Evolutionary conservation across 53 echinoderm and acorn worm genomes (phyloP).

Genomic region (Arbacia lixula): DNA sequence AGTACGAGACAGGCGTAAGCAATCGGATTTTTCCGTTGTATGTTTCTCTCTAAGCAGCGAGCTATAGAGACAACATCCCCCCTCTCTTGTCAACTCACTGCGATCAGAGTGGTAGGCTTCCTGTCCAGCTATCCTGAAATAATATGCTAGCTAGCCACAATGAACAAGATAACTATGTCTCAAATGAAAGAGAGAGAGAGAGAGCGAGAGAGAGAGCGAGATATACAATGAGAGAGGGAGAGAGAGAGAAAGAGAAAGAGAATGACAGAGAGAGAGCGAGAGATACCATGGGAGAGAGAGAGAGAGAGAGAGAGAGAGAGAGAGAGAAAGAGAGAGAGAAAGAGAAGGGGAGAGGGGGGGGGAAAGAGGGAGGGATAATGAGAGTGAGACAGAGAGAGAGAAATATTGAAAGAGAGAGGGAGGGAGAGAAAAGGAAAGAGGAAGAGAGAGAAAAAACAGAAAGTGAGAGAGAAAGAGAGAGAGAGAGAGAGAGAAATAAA

Average conservation of each 20-base stretch:
- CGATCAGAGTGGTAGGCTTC: too few species aligned
- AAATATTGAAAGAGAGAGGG: not conserved
- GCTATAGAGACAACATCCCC: too few species aligned
- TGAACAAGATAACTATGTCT: too few species aligned
- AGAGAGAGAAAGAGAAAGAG: not conserved
- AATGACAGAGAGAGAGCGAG: not conserved
- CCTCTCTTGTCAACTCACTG: too few species aligned
- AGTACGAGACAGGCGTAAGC: too few species aligned
- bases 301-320: conserved; percentile 15
- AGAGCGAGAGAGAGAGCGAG: not conserved
- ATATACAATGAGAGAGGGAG: not conserved
- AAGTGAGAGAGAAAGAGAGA: not conserved
- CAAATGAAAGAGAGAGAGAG: too few species aligned
- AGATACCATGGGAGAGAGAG: not conserved
- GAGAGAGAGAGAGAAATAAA: not conserved
- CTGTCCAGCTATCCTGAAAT: too few species aligned
- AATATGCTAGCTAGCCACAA: too few species aligned
- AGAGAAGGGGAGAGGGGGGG: not conserved
- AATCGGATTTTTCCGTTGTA: too few species aligned
- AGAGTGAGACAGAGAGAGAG: not conserved
- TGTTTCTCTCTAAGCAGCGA: too few species aligned
- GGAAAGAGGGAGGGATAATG: not conserved
- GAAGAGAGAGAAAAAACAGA: not conserved
- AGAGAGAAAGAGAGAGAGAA: not conserved
- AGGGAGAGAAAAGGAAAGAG: not conserved